Base-by-base conservation (phyloP, 2,888 invertebrate species). In the Neoitamus cyanurus region DNA sequence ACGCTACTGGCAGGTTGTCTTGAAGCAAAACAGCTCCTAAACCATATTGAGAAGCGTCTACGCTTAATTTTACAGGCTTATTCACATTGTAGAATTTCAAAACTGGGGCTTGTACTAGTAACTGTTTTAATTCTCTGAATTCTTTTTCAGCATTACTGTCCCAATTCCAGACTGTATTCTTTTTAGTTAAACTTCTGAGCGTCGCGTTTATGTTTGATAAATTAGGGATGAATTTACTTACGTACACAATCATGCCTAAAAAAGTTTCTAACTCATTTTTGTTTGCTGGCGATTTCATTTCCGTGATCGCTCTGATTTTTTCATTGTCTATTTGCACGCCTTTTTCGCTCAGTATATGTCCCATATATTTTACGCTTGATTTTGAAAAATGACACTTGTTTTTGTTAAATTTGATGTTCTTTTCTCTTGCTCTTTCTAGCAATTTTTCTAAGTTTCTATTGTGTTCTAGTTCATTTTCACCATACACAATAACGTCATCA, bases 381-480 rank as follows among this genome's bases (percentile, higher is more conserved):
- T 34, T n/a, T n/a, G 11, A 13, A 70, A 30, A 72, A n/a, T 84
- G 82, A 13, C 84, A 13, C 75, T 83, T 83, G 7, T 31, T 58
- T 69, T 28, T n/a, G 78, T 85, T 84, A 31, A 84, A 84, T 78
- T 83, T 85, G 7, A 85, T 69, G 20, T 73, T 78, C 20, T 34
- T 0, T 28, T 83, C 15, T 5, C 46, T 78, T 20, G 84, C 83
- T 70, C 75, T 73, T 58, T 72, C 31, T 20, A 80, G 34, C 42
- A 84, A 46, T 31, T 31, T 11, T 15, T 34, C 13, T 1, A 72
- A 5, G n/a, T 28, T 7, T 2, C 11, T 13, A 72, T 72, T 31
- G 7, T 69, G 68, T 25, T 69, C 68, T 25, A 11, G 11, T 20
- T 25, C 2, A 25, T 7, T 69, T 31, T 31, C 82, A 30, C 36